Conservation (phyloP, 2,797 vertebrate genomes). For the Leptodactylus fallax region DNA sequence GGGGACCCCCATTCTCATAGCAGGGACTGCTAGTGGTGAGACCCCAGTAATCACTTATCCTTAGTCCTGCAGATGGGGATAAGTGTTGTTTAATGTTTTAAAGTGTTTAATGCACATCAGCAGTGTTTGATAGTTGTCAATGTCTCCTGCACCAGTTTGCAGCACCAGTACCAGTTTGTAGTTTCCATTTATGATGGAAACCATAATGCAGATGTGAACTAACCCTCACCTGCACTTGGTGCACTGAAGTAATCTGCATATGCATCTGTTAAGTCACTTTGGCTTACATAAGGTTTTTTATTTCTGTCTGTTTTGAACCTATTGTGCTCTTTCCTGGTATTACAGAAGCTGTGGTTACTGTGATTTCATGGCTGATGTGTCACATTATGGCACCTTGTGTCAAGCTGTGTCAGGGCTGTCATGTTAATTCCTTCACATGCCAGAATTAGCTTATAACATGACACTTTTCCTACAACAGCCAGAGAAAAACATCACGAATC, state of each 20-base stretch:
- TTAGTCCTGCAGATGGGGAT: too few relatives aligned
- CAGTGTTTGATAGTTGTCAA: too few relatives aligned
- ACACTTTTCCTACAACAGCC: conserved; percentile 56
- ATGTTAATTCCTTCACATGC: conserved; percentile 61
- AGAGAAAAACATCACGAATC: conserved; percentile 44
- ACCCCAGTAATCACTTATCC: too few relatives aligned
- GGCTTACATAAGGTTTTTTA: conserved; percentile 13
- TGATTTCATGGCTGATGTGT: conserved; percentile 63
- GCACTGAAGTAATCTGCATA: neutral
- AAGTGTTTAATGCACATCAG: too few relatives aligned
- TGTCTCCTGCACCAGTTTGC: too few relatives aligned
- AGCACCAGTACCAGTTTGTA: too few relatives aligned
- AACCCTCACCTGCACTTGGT: conserved; percentile 24
- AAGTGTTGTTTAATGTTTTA: too few relatives aligned
- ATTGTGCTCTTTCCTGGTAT: conserved; percentile 28
- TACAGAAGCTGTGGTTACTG: conserved; percentile 45
- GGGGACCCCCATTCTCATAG: too few relatives aligned
- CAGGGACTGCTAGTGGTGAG: too few relatives aligned
- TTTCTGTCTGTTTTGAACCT: conserved; percentile 3
- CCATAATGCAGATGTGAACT: too few relatives aligned
- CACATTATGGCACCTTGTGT: conserved; percentile 55
- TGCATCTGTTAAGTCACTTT: conserved; percentile 26
- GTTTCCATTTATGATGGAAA: too few relatives aligned
- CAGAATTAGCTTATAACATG: conserved; percentile 61
- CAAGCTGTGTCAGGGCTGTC: conserved; percentile 61